A percentile compares a stretch with the other conserved stretches of the same genome.
Conservation (phyloP, 2,113 vertebrate genomes). For the Limnothrissa miodon region DNA sequence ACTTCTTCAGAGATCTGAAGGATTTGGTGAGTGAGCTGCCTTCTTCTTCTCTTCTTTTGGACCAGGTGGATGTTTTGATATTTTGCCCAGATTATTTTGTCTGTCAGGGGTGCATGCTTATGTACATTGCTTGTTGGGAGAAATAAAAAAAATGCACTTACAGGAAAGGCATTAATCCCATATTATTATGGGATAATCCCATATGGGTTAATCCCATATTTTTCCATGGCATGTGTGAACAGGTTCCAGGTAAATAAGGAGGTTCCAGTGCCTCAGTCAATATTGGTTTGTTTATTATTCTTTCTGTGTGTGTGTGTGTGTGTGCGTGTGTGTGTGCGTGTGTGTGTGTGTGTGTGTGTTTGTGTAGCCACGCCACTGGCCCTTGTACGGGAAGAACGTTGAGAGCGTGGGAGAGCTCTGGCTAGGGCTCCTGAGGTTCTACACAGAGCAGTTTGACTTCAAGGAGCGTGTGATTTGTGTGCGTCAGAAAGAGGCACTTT, state of each 20-base stretch:
- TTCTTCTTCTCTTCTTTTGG: neutral
- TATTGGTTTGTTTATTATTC: slow-evolving; percentile 28
- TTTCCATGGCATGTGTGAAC: too few species aligned
- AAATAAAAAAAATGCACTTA: too few species aligned
- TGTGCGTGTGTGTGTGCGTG: slow-evolving; percentile 35
- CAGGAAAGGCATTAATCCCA: too few species aligned
- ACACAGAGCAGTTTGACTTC: slow-evolving; percentile 95
- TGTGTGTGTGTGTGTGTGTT: slow-evolving; percentile 32
- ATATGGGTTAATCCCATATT: too few species aligned
- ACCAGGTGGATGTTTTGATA: neutral
- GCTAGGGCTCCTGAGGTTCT: slow-evolving; percentile 91
- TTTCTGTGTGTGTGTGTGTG: slow-evolving; percentile 90
- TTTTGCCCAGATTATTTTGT: neutral
- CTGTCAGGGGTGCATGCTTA: neutral
- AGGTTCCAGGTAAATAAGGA: too few species aligned
- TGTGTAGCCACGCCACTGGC: slow-evolving; percentile 77
- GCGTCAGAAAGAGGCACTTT: slow-evolving; percentile 84
- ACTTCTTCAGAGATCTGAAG: slow-evolving; percentile 86
- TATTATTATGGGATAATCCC: too few species aligned
- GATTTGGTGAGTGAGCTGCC: slow-evolving; percentile 73
- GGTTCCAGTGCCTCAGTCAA: too few species aligned
- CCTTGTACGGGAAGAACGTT: slow-evolving; percentile 78
- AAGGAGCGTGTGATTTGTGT: slow-evolving; percentile 90
- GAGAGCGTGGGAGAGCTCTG: slow-evolving; percentile 90
- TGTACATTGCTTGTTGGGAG: slow-evolving; percentile 79